Evolutionary conservation across 2,113 vertebrate species (phyloP), one percentile per base, ranked within the genome.

Genomic region (Rhea pennata): DNA sequence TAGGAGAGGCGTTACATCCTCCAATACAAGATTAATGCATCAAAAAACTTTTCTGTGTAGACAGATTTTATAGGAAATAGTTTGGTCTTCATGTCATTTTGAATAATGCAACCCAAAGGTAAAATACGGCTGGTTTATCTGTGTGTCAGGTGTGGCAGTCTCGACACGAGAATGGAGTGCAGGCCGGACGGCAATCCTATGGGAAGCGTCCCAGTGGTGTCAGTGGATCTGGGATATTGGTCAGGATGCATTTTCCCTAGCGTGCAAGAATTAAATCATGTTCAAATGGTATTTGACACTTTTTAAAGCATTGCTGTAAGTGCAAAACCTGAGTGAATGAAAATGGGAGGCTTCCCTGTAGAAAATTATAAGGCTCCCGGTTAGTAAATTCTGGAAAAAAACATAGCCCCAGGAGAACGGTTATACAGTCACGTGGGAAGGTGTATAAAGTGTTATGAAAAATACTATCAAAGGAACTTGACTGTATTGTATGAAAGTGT

Each of bases 11-110:
- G 51, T 44, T 26, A 5, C 2, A 53, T 42, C 7, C 14, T 31
- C 51, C 42, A 44, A 4, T 59, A 33, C 0, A 2, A 59, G 51
- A 58, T 0, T 2, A 46, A 54, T 39, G 33, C 3, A 9, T 17
- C 54, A 36, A 23, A 74, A 80, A 80, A 29, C 7, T 9, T 76
- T 73, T 80, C 50, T 77, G 14, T 40, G 6, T 23, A 15, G 42
- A 50, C 46, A 50, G 42, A 61, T 64, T 90, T 88, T 88, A 23
- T 46, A 39, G 39, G 6, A 21, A 3, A 42, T 9, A 3, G 2
- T 72, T 74, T 82, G 27, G 16, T 36, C 9, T 74, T 90, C 36
- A 7, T 76, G 33, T 50, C 0, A 4, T 42, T 84, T 91, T 39
- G 84, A 88, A 72, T 84, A 70, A 39, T 67, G 42, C 15, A 64